Percentiles rank a stretch among this genome's conserved stretches.
Evolutionary conservation across 2,113 vertebrate genomes (phyloP).

Genomic region (Lagopus leucura): DNA sequence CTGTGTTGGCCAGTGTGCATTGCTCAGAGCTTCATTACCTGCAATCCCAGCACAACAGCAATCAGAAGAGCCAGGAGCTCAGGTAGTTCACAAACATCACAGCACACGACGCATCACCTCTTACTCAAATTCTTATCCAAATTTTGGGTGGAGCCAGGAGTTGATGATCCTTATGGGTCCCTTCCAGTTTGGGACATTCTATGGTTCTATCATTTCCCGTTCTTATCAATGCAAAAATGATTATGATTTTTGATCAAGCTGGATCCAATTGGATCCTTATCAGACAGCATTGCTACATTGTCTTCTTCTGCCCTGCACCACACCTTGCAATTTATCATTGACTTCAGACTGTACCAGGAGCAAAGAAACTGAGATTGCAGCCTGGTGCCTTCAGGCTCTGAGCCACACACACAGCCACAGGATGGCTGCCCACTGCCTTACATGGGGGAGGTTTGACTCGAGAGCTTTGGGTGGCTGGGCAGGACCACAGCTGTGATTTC

Average conservation of each 20-base stretch:
- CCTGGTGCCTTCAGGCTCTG: neutral
- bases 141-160: no score
- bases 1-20: fast-evolving
- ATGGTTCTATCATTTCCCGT: neutral
- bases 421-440: no score
- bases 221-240: neutral
- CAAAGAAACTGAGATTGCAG: neutral
- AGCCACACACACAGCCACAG: neutral
- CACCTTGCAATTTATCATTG: neutral
- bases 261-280: neutral
- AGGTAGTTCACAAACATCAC: neutral
- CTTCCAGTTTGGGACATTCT: no score
- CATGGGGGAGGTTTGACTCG: no score
- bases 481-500: no score
- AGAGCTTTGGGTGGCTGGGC: no score
- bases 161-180: no score
- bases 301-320: neutral
- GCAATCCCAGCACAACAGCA: neutral
- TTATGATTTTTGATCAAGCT: neutral
- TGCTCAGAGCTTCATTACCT: neutral
- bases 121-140: no score
- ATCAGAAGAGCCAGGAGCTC: neutral
- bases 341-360: neutral
- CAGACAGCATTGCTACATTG: fast-evolving
- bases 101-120: neutral